Evolutionary conservation across 2,113 vertebrate species (phyloP).

Genomic region (Synchiropus splendidus): DNA sequence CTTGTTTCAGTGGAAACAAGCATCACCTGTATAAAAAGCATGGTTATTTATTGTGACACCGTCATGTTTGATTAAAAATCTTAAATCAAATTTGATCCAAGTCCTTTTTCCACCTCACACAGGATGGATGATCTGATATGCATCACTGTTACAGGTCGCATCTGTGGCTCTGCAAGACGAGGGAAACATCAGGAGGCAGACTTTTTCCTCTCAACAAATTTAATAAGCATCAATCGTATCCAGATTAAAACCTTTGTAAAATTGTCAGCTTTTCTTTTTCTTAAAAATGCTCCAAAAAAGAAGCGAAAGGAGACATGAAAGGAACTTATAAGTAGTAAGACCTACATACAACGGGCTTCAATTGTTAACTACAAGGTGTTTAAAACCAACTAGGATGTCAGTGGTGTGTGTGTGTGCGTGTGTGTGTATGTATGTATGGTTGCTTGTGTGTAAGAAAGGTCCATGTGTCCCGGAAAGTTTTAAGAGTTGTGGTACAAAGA

Average conservation of each 20-base stretch:
- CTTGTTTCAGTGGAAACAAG: slow-evolving; percentile 31
- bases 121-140: too few species aligned
- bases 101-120: too few species aligned
- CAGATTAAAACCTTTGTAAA: slow-evolving; percentile 68
- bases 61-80: slow-evolving; percentile 69
- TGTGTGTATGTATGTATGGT: slow-evolving; percentile 10
- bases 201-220: slow-evolving; percentile 49
- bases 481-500: slow-evolving; percentile 65
- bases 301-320: slow-evolving; percentile 66
- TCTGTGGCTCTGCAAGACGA: too few species aligned
- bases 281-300: slow-evolving; percentile 73
- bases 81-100: too few species aligned
- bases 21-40: slow-evolving; percentile 61
- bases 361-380: slow-evolving; percentile 51
- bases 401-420: slow-evolving; percentile 24
- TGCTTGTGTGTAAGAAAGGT: slow-evolving; percentile 53
- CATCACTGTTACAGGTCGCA: too few species aligned
- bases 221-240: slow-evolving; percentile 67
- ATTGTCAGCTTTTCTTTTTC: slow-evolving; percentile 58
- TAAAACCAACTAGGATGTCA: slow-evolving; percentile 51
- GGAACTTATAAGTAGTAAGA: slow-evolving; percentile 49
- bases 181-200: too few species aligned
- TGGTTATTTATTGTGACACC: slow-evolving; percentile 76
- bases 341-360: slow-evolving; percentile 61
- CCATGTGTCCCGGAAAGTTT: slow-evolving; percentile 73